A percentile compares a stretch with the other conserved stretches of the same genome.
Evolutionary conservation across 1,140 invertebrate genomes (phyloP).

Genomic region (Geopemphigus sp.): DNA sequence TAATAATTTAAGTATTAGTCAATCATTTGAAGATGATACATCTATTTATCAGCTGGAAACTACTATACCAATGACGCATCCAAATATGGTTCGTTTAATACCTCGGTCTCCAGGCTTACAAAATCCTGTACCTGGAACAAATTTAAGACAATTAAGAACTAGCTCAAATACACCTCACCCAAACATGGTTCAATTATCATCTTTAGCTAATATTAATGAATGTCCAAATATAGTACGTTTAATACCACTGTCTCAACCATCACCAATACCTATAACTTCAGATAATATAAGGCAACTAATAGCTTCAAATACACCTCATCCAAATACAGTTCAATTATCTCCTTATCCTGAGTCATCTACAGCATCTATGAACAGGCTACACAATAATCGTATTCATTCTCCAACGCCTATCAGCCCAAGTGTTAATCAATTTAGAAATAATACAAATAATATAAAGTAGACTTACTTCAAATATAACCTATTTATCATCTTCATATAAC

Average conservation of each 20-base stretch:
- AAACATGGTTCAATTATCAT: neutral
- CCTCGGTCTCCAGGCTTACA: neutral
- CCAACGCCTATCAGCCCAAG: too few relatives aligned
- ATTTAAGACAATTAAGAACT: constrained; percentile 4
- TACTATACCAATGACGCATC: neutral
- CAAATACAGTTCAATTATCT: neutral
- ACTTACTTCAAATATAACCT: too few relatives aligned
- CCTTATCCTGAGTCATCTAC: constrained; percentile 1
- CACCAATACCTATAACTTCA: neutral
- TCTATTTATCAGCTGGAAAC: neutral
- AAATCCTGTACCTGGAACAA: neutral
- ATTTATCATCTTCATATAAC: too few relatives aligned
- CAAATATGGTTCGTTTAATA: neutral
- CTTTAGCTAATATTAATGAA: too few relatives aligned
- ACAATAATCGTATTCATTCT: neutral
- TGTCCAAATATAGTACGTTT: neutral
- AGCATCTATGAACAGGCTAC: neutral
- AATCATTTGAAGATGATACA: constrained; percentile 12
- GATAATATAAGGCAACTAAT: neutral
- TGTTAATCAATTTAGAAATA: too few relatives aligned
- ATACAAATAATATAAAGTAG: too few relatives aligned
- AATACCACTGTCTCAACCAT: neutral
- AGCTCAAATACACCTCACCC: neutral
- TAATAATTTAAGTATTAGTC: neutral
- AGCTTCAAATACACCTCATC: neutral